Conservation (phyloP, 2,113 vertebrate genomes). For the Grammomys dolichurus region DNA sequence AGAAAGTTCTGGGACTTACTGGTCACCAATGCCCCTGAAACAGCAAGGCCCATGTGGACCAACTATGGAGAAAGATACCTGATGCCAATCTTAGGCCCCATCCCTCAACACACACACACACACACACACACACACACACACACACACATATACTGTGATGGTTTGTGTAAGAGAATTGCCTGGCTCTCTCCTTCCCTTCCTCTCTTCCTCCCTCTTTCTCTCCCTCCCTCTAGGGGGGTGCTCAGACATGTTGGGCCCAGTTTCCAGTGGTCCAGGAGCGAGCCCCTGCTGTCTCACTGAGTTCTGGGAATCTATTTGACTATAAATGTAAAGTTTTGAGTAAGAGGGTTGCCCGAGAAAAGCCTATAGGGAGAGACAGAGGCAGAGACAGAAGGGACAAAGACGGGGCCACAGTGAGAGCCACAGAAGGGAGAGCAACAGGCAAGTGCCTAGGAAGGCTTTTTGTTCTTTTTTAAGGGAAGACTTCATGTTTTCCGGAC, state of each 20-base stretch:
- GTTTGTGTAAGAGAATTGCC: too few relatives aligned
- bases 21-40: background rate
- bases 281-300: background rate
- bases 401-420: rapidly evolving
- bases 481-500: rapidly evolving
- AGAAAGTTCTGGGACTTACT: background rate
- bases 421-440: too few relatives aligned
- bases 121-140: too few relatives aligned
- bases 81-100: too few relatives aligned
- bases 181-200: background rate
- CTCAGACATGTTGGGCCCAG: background rate
- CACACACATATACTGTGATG: too few relatives aligned
- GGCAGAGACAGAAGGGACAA: background rate
- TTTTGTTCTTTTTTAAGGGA: background rate
- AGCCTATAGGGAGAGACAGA: background rate
- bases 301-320: rapidly evolving
- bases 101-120: too few relatives aligned
- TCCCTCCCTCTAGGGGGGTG: too few relatives aligned
- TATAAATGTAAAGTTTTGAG: background rate
- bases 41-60: background rate
- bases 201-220: too few relatives aligned
- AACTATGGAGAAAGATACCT: too few relatives aligned
- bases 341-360: background rate
- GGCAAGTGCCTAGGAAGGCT: rapidly evolving
- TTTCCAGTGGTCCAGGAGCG: background rate